Conservation (phyloP, 2,888 invertebrate species). For the Archaeoteleia sp. region DNA sequence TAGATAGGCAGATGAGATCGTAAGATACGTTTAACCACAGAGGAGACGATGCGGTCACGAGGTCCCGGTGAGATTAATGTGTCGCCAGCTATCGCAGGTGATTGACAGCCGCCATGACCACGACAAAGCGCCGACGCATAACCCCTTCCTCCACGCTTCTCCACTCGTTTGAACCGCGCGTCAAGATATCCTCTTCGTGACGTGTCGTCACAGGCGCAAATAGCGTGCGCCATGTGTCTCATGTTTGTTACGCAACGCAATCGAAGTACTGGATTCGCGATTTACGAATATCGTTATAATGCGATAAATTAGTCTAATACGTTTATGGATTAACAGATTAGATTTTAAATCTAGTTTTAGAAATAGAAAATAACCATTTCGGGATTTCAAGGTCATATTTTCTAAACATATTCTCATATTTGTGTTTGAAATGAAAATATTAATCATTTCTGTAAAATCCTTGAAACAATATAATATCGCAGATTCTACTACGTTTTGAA, state of each 20-base stretch:
- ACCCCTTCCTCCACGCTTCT: conserved; percentile 52
- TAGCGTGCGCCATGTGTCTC: conserved; percentile 33
- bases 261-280: not conserved
- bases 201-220: conserved; percentile 47
- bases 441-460: no score
- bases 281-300: no score
- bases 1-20: conserved; percentile 53
- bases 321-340: no score
- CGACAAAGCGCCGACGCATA: conserved; percentile 73
- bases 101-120: conserved; percentile 72
- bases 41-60: conserved; percentile 61
- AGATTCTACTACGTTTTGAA: no score
- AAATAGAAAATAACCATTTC: no score
- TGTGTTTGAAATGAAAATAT: no score
- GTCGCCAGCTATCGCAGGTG: conserved; percentile 72
- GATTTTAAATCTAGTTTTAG: no score
- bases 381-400: no score
- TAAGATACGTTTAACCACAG: conserved; percentile 65
- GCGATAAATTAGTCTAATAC: no score
- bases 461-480: no score
- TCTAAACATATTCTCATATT: no score
- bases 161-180: conserved; percentile 30
- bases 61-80: conserved; percentile 70
- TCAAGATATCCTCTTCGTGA: conserved; percentile 45
- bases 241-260: conserved; percentile 21